These are phyloP conservation scores for Portunus trituberculatus DNA, from an alignment of 1,140 invertebrate species.

Conservation along the genomic window DNA sequence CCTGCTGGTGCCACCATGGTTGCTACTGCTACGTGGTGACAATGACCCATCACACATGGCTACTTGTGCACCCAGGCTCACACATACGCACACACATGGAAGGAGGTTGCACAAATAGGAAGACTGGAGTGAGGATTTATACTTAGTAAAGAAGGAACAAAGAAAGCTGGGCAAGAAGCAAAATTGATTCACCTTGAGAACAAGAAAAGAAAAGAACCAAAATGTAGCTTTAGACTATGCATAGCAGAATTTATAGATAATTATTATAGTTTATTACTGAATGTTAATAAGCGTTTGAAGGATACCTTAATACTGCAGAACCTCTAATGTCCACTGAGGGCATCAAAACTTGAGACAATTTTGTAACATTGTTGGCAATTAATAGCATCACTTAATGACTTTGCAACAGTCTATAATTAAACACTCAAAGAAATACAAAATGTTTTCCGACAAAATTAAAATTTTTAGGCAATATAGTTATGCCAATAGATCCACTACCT, in stretches of 20 bases:
- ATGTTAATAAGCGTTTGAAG: background rate
- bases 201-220: background rate
- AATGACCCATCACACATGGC: slow-evolving; percentile 50
- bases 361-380: background rate
- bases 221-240: slow-evolving; percentile 22
- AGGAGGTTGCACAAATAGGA: slow-evolving; percentile 7
- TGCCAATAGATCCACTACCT: background rate
- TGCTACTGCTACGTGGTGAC: slow-evolving; percentile 62
- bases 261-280: slow-evolving; percentile 14
- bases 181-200: slow-evolving; percentile 42
- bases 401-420: too few relatives aligned
- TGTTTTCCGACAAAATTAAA: background rate
- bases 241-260: slow-evolving; percentile 24
- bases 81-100: slow-evolving; percentile 44
- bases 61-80: slow-evolving; percentile 57
- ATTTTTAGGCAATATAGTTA: background rate
- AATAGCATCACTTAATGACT: background rate
- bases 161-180: slow-evolving; percentile 54
- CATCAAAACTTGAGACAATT: slow-evolving; percentile 3
- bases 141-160: background rate
- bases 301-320: background rate
- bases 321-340: background rate
- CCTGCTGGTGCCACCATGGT: slow-evolving; percentile 68
- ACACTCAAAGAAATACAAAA: too few relatives aligned
- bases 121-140: slow-evolving; percentile 23